Percentiles rank a stretch among this genome's conserved stretches.
These are phyloP conservation scores for Dendrocincla tyrannina DNA, from an alignment of 2,797 vertebrate species.

Conservation along the genomic window DNA sequence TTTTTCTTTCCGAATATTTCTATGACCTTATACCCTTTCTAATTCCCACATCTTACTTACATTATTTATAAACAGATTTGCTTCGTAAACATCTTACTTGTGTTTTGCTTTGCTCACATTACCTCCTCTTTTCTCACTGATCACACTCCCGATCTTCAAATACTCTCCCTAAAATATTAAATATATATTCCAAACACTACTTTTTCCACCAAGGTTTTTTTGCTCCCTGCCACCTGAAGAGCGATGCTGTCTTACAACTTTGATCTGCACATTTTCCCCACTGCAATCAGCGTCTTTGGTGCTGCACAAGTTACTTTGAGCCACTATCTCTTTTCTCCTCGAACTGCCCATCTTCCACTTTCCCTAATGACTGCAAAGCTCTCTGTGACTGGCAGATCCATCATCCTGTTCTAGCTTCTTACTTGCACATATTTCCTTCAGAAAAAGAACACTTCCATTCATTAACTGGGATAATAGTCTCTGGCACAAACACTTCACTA, in stretches of 20 bases:
- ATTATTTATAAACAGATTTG: not conserved
- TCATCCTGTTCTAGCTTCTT: not conserved
- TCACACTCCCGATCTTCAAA: not conserved
- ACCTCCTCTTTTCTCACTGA: not conserved
- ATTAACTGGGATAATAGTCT: not conserved
- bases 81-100: not conserved
- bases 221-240: not conserved
- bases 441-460: not conserved
- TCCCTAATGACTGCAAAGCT: not conserved
- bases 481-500: not conserved
- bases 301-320: not conserved
- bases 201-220: not conserved
- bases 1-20: not conserved
- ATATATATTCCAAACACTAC: not conserved
- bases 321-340: not conserved
- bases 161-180: not conserved
- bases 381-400: not conserved
- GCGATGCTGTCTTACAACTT: not conserved
- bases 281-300: not conserved
- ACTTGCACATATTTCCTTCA: not conserved
- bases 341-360: not conserved
- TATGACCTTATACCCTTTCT: not conserved
- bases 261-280: not conserved
- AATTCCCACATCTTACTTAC: not conserved
- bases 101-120: not conserved